Evolutionary conservation across 2,888 invertebrate species (phyloP), one percentile per base, ranked within the genome.

Genomic region (Mylabris sibirica): DNA sequence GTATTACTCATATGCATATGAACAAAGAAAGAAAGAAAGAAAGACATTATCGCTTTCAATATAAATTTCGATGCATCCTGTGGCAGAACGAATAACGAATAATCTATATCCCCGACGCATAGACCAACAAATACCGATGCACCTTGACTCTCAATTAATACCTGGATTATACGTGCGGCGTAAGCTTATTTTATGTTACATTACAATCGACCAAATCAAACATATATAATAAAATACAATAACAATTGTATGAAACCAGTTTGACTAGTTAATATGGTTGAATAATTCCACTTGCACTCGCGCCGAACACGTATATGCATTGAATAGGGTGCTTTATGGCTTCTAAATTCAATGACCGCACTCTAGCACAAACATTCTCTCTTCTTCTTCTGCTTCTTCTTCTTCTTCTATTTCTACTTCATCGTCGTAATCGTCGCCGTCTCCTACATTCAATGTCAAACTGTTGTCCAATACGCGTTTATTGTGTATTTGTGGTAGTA

Each of bases 51-150:
- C 76, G 75, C 76, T 73, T 75, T 72, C 72, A 69, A 71, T 75
- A 76, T 76, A 74, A 76, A 77, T 79, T 80, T 79, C 76, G 77
- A 75, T 74, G 78, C 79, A 77, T 77, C 76, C 78, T 78, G 75
- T 75, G 75, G 76, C 74, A 72, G 74, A 72, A 74, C 72, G 75
- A 75, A 80, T 79, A 79, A 81, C 79, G 80, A 79, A 79, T 80
- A 82, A 81, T 82, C 81, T 81, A 81, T 81, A 82, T 81, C 80
- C 81, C 76, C 76, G 75, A 78, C 80, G 80, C 80, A 79, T 78
- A 79, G 80, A 77, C 76, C 80, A 79, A 78, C 80, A 78, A 80
- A 82, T 81, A 77, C 81, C 80, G 79, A 83, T 81, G 83, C 82
- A 78, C 78, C 78, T 78, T 77, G 82, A 81, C 81, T 83, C 79